phyloP scores from a whole-genome alignment of 64 coral and sea anemone genomes.

The Porites lutea region DNA sequence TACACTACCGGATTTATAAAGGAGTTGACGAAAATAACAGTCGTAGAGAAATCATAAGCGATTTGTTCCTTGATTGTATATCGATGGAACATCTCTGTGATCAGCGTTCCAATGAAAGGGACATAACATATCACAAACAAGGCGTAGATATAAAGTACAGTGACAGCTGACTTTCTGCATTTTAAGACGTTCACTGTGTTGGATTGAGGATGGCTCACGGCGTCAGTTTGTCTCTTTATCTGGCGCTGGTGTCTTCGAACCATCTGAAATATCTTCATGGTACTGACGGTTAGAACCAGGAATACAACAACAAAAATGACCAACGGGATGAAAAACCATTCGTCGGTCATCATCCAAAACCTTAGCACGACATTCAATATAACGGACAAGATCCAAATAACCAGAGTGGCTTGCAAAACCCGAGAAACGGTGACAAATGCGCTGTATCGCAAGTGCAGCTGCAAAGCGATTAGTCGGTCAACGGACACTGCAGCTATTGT shows the following conservation, averaged over 20 bases:
- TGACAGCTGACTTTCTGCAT: not conserved
- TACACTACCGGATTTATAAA: no score
- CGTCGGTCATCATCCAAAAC: not conserved
- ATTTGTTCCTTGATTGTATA: no score
- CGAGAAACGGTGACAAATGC: constrained; percentile 27
- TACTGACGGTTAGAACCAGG: constrained; percentile 26
- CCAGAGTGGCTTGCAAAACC: not conserved
- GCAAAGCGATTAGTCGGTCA: constrained; percentile 51
- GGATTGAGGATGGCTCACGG: not conserved
- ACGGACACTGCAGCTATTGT: constrained; percentile 36
- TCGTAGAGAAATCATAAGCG: no score
- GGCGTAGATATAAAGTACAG: not conserved
- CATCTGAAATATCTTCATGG: constrained; percentile 31
- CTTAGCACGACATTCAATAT: not conserved
- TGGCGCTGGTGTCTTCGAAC: not conserved
- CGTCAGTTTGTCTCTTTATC: not conserved
- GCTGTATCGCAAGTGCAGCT: constrained; percentile 53
- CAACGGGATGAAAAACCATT: not conserved
- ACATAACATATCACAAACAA: not conserved
- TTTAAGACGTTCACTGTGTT: not conserved
- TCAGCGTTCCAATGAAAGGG: not conserved
- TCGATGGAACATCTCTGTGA: no score
- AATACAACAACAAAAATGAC: not conserved
- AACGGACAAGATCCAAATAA: constrained; percentile 53
- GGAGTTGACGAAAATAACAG: no score